Evolutionary conservation across 2,888 invertebrate genomes (phyloP).

Genomic region (Bombylius discolor): DNA sequence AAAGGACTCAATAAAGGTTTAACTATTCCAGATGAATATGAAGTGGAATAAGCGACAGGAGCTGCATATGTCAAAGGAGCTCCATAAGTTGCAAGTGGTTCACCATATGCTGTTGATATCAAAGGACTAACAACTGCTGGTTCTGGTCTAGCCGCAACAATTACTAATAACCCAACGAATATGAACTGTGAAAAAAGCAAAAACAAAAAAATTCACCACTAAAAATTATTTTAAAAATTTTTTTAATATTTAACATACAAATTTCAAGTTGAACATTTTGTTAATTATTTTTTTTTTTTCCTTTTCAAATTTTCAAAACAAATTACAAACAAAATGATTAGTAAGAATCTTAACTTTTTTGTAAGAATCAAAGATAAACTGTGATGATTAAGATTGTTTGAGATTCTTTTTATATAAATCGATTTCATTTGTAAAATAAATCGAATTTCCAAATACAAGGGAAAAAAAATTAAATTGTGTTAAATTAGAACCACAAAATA

Average conservation of each 20-base stretch:
- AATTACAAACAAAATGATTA: too few species aligned
- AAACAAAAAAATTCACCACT: not conserved
- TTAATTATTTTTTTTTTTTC: too few species aligned
- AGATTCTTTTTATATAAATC: slow-evolving; percentile 20
- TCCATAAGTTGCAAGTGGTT: slow-evolving; percentile 22
- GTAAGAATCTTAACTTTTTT: not conserved
- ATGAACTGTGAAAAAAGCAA: slow-evolving; percentile 32
- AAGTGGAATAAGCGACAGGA: slow-evolving; percentile 12
- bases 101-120: slow-evolving; percentile 20
- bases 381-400: slow-evolving; percentile 14
- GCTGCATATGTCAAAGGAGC: not conserved
- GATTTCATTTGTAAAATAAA: not conserved
- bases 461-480: slow-evolving; percentile 4
- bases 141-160: slow-evolving; percentile 40
- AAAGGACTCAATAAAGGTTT: not conserved
- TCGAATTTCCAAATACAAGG: not conserved
- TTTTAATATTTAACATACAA: not conserved
- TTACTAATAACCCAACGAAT: slow-evolving; percentile 41
- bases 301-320: too few species aligned
- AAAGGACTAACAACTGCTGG: slow-evolving; percentile 13
- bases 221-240: not conserved
- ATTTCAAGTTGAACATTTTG: slow-evolving; percentile 37
- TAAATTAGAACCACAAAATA: not conserved
- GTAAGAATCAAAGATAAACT: slow-evolving; percentile 17
- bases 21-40: not conserved